Conservation (phyloP, 2,797 vertebrate species). For the Microctenopoma stevenorrisi region DNA sequence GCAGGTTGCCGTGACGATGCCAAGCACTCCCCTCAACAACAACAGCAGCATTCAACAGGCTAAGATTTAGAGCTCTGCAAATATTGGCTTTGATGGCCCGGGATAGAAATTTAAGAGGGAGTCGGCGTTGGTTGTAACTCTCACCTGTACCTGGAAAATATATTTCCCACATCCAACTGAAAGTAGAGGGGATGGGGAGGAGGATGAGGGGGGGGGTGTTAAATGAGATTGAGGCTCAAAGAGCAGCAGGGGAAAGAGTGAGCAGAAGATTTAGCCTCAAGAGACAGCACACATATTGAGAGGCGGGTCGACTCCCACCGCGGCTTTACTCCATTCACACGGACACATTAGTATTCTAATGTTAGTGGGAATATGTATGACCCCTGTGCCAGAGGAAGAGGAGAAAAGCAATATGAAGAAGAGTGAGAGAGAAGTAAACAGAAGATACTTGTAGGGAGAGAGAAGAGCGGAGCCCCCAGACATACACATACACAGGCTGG, state of each 20-base stretch:
- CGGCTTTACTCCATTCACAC: constrained; percentile 62
- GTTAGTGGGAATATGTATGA: constrained; percentile 68
- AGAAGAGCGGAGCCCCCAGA: constrained; percentile 10
- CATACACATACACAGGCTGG: constrained; percentile 22
- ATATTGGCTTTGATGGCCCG: constrained; percentile 58
- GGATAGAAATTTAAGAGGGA: constrained; percentile 10
- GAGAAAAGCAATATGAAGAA: constrained; percentile 44
- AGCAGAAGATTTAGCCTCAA: constrained; percentile 57
- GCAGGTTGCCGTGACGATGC: constrained; percentile 71
- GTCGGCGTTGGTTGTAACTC: constrained; percentile 9
- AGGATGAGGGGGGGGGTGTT: neutral
- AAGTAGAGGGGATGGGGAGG: neutral
- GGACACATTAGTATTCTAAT: constrained; percentile 73
- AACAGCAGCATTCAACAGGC: constrained; percentile 74
- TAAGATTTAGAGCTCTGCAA: constrained; percentile 74
- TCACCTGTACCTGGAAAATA: constrained; percentile 65
- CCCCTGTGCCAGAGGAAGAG: constrained; percentile 50
- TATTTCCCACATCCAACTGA: constrained; percentile 18
- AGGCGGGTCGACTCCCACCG: constrained; percentile 58
- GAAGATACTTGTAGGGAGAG: constrained; percentile 30
- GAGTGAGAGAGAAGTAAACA: constrained; percentile 14
- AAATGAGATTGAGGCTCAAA: constrained; percentile 29
- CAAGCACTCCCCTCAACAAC: constrained; percentile 70
- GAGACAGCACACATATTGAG: constrained; percentile 70
- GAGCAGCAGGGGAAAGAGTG: constrained; percentile 23